Percentiles rank a stretch among this genome's conserved stretches.
phyloP scores from a whole-genome alignment of 2,797 vertebrate genomes.

The Acanthurus lineatus region DNA sequence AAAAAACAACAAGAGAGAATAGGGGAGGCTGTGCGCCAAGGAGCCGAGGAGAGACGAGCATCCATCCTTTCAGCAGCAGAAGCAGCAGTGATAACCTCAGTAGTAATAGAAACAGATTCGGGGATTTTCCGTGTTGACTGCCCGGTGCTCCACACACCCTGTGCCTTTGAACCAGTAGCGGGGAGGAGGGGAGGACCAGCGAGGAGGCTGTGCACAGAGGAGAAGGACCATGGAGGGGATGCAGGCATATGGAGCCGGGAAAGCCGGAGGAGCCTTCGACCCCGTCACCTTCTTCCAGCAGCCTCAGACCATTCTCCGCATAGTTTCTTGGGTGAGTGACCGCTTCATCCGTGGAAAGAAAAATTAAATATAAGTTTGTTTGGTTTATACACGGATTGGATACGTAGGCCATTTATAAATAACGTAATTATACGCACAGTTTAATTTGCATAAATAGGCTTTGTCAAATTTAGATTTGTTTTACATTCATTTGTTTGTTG shows the following conservation, averaged over 20 bases:
- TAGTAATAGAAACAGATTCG: slow-evolving; percentile 18
- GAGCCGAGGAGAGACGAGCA: slow-evolving; percentile 19
- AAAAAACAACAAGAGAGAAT: background rate
- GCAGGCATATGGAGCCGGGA: slow-evolving; percentile 94
- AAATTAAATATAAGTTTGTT: slow-evolving; percentile 1
- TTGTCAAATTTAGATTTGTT: background rate
- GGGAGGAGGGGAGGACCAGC: slow-evolving; percentile 53
- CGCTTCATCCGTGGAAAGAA: background rate
- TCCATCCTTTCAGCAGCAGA: slow-evolving; percentile 18
- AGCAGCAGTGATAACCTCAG: too few relatives aligned
- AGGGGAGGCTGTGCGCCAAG: background rate
- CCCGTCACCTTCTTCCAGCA: slow-evolving; percentile 93
- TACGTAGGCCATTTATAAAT: background rate
- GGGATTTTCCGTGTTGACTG: slow-evolving; percentile 28
- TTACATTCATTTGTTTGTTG: background rate
- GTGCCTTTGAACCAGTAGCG: slow-evolving; percentile 45
- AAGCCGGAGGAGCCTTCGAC: slow-evolving; percentile 96
- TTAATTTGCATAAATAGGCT: too few relatives aligned
- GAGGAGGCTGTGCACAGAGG: slow-evolving; percentile 50
- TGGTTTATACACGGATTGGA: background rate
- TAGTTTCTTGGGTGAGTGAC: slow-evolving; percentile 89
- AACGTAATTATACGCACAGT: background rate
- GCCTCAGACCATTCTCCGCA: slow-evolving; percentile 93
- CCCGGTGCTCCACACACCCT: slow-evolving; percentile 62
- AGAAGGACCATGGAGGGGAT: slow-evolving; percentile 90